Percentiles rank a stretch among this genome's conserved stretches.
Evolutionary conservation across 2,113 vertebrate species (phyloP).

Genomic region (Calidris pygmaea): DNA sequence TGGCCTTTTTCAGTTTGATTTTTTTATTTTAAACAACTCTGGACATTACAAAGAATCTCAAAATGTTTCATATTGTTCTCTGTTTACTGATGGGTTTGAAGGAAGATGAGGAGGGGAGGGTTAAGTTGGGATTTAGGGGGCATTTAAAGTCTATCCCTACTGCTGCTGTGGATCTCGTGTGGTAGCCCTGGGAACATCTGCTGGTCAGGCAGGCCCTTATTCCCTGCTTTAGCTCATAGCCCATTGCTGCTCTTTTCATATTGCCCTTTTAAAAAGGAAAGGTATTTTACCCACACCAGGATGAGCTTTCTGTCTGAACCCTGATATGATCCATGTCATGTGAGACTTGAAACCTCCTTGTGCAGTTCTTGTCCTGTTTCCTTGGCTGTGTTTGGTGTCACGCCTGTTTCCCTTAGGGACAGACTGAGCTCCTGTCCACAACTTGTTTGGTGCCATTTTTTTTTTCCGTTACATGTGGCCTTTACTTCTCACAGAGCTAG

Average conservation of each 20-base stretch:
- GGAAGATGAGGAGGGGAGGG: background rate
- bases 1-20: background rate
- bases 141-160: background rate
- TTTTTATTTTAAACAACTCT: background rate
- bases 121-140: background rate
- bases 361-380: background rate
- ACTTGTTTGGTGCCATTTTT: background rate
- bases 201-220: background rate
- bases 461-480: background rate
- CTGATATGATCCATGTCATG: background rate
- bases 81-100: background rate
- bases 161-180: background rate
- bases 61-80: background rate
- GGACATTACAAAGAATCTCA: background rate
- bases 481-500: background rate
- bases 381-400: background rate
- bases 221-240: background rate
- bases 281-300: background rate
- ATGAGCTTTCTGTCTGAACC: background rate
- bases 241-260: background rate
- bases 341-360: background rate
- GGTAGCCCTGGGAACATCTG: background rate
- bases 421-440: accelerated
- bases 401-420: background rate
- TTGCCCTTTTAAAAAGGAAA: background rate